Evolutionary conservation across 2,888 invertebrate species (phyloP).

Genomic region (Ormyrus rosae): DNA sequence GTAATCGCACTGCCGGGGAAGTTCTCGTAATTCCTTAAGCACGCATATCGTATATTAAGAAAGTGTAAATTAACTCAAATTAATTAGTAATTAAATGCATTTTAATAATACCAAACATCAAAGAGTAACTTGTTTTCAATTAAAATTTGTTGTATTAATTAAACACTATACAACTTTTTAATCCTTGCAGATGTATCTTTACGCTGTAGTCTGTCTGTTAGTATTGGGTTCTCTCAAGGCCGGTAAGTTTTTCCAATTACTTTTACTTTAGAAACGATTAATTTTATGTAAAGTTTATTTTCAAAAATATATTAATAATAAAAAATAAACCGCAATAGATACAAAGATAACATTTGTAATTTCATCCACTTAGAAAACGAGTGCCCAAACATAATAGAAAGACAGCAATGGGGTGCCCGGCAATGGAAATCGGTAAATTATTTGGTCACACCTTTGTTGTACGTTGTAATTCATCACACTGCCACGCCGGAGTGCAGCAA

Average conservation of each 20-base stretch:
- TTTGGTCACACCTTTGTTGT: slow-evolving; percentile 77
- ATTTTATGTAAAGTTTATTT: neutral
- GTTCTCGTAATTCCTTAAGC: neutral
- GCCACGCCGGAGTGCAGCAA: slow-evolving; percentile 76
- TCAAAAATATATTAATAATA: neutral
- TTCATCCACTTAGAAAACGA: neutral
- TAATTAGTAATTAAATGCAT: neutral
- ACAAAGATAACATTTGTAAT: too few relatives aligned
- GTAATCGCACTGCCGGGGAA: neutral
- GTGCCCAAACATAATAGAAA: slow-evolving; percentile 79
- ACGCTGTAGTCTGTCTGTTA: neutral
- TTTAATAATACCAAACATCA: neutral
- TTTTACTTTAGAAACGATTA: neutral
- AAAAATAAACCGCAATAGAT: too few relatives aligned
- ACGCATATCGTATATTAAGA: neutral
- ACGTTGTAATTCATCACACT: slow-evolving; percentile 80
- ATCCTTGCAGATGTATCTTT: neutral
- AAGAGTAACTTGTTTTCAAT: too few relatives aligned
- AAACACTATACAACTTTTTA: neutral
- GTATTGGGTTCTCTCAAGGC: neutral
- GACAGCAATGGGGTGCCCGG: slow-evolving; percentile 80
- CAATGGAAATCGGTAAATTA: slow-evolving; percentile 75
- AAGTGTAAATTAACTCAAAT: neutral
- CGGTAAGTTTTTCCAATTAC: slow-evolving; percentile 6
- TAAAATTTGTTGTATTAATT: too few relatives aligned